A percentile compares a stretch with the other conserved stretches of the same genome.
phyloP scores from a whole-genome alignment of 2,888 invertebrate species.

The Stenodema calcarata region DNA sequence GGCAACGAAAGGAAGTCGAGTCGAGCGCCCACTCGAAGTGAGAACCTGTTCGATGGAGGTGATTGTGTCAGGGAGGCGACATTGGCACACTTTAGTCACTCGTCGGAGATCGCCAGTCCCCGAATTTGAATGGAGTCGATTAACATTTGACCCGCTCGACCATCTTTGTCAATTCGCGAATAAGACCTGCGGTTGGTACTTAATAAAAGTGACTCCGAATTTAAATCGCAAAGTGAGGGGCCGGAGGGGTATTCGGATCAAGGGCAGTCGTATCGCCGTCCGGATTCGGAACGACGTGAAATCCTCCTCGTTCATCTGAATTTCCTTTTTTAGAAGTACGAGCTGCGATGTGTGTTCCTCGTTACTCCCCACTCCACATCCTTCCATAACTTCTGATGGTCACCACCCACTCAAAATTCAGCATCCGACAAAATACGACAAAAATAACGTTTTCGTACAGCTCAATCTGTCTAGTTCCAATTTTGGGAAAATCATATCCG shows the following conservation, averaged over 20 bases:
- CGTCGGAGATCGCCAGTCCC: neutral
- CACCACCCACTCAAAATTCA: no score
- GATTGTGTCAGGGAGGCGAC: constrained; percentile 21
- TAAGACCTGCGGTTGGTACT: neutral
- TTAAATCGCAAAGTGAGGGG: neutral
- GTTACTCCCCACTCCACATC: no score
- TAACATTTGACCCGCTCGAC: neutral
- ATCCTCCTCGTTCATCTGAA: neutral
- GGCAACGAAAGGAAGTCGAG: neutral
- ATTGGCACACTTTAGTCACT: constrained; percentile 7
- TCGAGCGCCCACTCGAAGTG: neutral
- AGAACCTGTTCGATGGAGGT: neutral
- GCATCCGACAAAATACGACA: no score
- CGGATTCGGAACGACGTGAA: neutral
- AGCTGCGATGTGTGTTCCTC: no score
- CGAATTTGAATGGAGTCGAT: neutral
- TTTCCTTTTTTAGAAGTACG: neutral
- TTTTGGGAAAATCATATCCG: no score
- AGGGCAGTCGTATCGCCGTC: neutral
- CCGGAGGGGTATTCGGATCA: neutral
- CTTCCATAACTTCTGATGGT: no score
- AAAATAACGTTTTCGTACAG: no score
- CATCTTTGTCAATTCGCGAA: neutral
- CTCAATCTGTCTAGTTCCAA: no score
- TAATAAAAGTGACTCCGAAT: neutral